phyloP scores from a whole-genome alignment of 2,113 vertebrate species.

The Stictonetta naevosa region DNA sequence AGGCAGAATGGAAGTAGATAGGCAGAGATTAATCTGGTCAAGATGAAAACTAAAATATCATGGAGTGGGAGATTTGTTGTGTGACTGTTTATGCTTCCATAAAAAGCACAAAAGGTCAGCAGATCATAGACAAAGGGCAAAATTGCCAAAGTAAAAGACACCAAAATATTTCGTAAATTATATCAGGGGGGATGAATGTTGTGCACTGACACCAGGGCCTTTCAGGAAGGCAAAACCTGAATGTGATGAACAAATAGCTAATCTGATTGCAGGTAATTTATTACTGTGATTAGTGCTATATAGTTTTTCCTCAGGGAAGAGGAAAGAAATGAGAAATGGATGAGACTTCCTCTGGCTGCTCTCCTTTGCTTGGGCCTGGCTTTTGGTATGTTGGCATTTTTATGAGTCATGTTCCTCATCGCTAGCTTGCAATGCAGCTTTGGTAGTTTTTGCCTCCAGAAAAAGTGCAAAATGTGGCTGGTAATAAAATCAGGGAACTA shows the following conservation, averaged over 20 bases:
- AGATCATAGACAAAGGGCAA: constrained; percentile 63
- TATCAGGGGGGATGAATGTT: not conserved
- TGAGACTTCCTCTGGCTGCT: not conserved
- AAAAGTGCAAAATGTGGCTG: not conserved
- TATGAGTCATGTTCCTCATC: not conserved
- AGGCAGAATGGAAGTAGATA: not conserved
- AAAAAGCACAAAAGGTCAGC: constrained; percentile 64
- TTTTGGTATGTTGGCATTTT: not conserved
- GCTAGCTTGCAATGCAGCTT: not conserved
- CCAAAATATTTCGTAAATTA: constrained; percentile 35
- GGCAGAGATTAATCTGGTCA: constrained; percentile 51
- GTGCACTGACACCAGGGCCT: not conserved
- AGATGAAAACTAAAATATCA: constrained; percentile 41
- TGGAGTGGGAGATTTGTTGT: constrained; percentile 59
- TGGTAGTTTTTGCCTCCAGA: not conserved
- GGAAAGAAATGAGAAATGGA: not conserved
- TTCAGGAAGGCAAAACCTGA: not conserved
- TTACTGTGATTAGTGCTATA: not conserved
- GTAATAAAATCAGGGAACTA: not conserved
- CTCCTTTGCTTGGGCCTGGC: not conserved
- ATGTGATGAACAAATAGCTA: not conserved
- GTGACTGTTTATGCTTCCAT: constrained; percentile 39
- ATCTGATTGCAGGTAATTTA: constrained; percentile 28
- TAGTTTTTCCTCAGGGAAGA: not conserved
- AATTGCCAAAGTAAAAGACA: constrained; percentile 15